phyloP scores from a whole-genome alignment of 2,113 vertebrate species.

The Hemichromis elongatus region DNA sequence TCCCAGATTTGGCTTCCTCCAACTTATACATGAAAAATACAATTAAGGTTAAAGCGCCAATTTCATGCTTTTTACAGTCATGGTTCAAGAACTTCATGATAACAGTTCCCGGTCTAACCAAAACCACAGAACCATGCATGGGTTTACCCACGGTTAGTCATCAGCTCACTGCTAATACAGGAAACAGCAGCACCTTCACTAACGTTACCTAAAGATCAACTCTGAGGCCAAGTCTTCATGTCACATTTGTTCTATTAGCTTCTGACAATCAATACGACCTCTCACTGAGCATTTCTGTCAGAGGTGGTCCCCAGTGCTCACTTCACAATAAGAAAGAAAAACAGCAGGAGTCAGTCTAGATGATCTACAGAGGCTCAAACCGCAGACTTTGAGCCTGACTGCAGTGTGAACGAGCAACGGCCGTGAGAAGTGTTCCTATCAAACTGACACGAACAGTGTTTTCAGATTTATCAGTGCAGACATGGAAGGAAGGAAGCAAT shows the following conservation, averaged over 20 bases:
- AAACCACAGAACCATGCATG: not conserved
- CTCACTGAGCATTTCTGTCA: fast-evolving
- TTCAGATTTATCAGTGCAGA: conserved; percentile 32
- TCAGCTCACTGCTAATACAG: not conserved
- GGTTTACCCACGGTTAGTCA: not conserved
- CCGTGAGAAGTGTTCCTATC: not conserved
- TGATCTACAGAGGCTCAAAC: fast-evolving
- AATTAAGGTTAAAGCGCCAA: not conserved
- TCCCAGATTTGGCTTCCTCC: not conserved
- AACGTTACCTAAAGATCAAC: not conserved
- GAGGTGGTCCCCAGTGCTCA: not conserved
- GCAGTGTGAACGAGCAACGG: not conserved
- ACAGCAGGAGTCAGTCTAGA: not conserved
- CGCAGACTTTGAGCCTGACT: not conserved
- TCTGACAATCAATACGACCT: not conserved
- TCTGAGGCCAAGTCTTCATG: fast-evolving
- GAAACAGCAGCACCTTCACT: not conserved
- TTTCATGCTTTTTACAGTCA: not conserved
- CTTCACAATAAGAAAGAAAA: no score
- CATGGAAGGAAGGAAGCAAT: not conserved
- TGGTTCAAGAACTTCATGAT: fast-evolving
- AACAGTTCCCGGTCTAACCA: not conserved
- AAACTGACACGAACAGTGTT: not conserved
- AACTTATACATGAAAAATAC: not conserved
- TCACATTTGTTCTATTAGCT: not conserved